Conservation (phyloP, 2,888 invertebrate genomes). For the Leucophenga montana region DNA sequence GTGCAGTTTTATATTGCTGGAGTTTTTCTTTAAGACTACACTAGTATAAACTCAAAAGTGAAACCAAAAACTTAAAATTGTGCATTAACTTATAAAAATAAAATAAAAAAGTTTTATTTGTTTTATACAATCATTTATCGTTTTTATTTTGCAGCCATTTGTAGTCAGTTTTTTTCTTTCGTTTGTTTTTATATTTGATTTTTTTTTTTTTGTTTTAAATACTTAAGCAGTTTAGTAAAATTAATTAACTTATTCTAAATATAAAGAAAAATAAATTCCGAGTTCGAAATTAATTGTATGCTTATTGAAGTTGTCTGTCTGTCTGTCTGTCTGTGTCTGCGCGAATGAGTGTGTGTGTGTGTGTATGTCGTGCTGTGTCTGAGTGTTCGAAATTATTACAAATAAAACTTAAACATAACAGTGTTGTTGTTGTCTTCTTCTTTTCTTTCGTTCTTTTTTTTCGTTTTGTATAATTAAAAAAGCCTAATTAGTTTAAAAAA, state of each 20-base stretch:
- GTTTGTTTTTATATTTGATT: conserved; percentile 14
- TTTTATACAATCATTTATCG: conserved; percentile 22
- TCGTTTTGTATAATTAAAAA: too few species aligned
- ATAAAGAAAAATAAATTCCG: conserved; percentile 33
- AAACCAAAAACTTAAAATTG: conserved; percentile 38
- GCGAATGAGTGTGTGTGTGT: conserved; percentile 30
- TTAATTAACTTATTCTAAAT: conserved; percentile 17
- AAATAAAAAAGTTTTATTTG: conserved; percentile 34
- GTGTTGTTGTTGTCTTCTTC: too few species aligned
- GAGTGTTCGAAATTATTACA: background rate
- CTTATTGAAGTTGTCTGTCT: conserved; percentile 36
- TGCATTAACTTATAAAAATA: conserved; percentile 47
- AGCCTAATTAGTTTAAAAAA: too few species aligned
- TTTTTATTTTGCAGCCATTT: conserved; percentile 39
- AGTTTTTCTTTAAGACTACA: too few species aligned
- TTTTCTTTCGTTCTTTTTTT: too few species aligned
- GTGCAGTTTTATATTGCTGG: too few species aligned
- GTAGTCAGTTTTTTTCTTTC: background rate
- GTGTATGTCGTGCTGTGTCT: conserved; percentile 20
- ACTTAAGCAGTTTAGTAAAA: conserved; percentile 54
- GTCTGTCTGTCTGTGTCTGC: conserved; percentile 31
- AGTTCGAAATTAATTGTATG: conserved; percentile 38
- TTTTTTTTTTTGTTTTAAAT: conserved; percentile 45
- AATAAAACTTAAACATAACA: too few species aligned
- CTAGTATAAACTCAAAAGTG: background rate